phyloP scores from a whole-genome alignment of 35 echinoderm and acorn worm species.

The Diadema setosum region DNA sequence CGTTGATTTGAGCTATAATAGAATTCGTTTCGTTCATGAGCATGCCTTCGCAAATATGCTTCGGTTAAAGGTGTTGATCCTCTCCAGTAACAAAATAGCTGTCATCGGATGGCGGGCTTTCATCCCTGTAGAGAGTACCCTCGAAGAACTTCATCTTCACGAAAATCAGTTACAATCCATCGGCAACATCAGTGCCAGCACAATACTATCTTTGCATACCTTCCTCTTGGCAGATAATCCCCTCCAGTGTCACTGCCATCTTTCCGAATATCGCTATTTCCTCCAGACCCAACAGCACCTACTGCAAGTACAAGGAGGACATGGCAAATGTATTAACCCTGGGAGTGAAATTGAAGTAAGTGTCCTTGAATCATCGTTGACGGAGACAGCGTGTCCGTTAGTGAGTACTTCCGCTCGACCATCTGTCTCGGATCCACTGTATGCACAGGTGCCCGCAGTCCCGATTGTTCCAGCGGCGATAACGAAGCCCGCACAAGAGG shows the following conservation, averaged over 20 bases:
- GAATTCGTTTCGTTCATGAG: neutral
- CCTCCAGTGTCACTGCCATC: neutral
- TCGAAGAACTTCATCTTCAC: neutral
- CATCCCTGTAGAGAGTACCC: neutral
- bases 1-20: neutral
- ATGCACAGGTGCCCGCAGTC: too few relatives aligned
- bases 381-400: neutral
- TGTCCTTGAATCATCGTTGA: neutral
- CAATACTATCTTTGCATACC: neutral
- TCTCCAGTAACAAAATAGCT: neutral
- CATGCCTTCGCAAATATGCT: neutral
- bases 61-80: neutral
- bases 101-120: neutral
- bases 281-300: neutral
- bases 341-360: neutral
- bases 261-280: neutral
- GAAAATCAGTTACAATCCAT: neutral
- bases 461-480: too few relatives aligned
- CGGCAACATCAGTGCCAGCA: neutral
- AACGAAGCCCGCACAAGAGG: too few relatives aligned
- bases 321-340: too few relatives aligned
- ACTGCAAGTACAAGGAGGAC: neutral
- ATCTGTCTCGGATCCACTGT: too few relatives aligned
- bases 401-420: too few relatives aligned
- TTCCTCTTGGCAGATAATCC: neutral